Evolutionary conservation across 2,888 invertebrate genomes (phyloP).

Genomic region (Drosophila fungiperda): DNA sequence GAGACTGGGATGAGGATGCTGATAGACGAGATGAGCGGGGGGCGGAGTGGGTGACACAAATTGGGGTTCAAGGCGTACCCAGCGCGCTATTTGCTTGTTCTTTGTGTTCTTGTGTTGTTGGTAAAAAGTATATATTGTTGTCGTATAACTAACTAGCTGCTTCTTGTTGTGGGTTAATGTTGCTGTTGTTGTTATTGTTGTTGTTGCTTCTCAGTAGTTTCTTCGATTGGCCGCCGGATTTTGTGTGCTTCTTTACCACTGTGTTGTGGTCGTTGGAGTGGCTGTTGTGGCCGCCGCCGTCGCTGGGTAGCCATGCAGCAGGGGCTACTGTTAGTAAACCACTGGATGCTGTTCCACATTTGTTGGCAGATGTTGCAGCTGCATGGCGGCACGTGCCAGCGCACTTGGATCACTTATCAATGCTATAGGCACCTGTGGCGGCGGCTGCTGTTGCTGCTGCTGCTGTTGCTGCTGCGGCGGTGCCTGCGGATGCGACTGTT

Average conservation of each 20-base stretch:
- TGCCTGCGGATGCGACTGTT: constrained; percentile 67
- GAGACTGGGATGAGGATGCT: background rate
- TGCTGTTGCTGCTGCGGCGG: constrained; percentile 77
- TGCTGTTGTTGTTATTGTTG: constrained; percentile 10
- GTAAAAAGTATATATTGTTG: constrained; percentile 33
- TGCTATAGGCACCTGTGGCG: constrained; percentile 84
- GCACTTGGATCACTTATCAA: constrained; percentile 84
- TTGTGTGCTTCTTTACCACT: constrained; percentile 47
- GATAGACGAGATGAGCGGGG: background rate
- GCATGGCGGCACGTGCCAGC: constrained; percentile 84
- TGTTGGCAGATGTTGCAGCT: constrained; percentile 84
- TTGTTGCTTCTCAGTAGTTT: constrained; percentile 18
- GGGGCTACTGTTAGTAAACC: constrained; percentile 84
- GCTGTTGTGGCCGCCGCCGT: constrained; percentile 48
- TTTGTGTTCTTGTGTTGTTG: background rate
- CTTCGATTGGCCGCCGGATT: constrained; percentile 18
- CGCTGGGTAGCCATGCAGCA: constrained; percentile 69
- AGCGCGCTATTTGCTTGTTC: constrained; percentile 46
- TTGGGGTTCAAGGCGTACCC: constrained; percentile 57
- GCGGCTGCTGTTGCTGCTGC: constrained; percentile 75
- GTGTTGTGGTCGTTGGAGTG: constrained; percentile 51
- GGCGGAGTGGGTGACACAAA: background rate
- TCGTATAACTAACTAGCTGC: constrained; percentile 62
- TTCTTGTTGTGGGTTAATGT: constrained; percentile 30
- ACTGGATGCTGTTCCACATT: constrained; percentile 85